Conservation (phyloP, 2,888 invertebrate species). For the Cecidostiba fungosa region DNA sequence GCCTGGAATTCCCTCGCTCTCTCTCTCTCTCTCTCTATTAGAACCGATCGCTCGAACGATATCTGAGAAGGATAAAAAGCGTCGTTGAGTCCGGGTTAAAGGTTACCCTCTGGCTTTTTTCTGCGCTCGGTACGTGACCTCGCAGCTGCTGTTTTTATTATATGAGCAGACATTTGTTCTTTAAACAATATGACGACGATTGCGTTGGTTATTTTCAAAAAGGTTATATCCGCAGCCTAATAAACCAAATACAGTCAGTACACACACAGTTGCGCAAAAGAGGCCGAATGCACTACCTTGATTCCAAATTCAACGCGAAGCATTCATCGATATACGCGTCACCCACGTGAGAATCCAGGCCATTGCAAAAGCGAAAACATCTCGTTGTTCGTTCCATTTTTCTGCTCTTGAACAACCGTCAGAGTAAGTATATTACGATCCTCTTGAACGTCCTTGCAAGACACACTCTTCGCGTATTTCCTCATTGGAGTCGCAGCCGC, state of each 20-base stretch:
- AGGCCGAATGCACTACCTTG: not conserved
- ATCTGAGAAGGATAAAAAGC: not conserved
- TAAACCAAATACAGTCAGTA: not conserved
- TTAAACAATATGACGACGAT: not conserved
- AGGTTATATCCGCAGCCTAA: not conserved
- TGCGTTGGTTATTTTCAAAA: not conserved
- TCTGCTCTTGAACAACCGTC: not conserved
- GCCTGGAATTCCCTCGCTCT: slow-evolving; percentile 29
- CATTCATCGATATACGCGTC: not conserved
- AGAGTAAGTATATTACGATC: not conserved
- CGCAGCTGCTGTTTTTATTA: not conserved
- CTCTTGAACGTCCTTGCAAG: slow-evolving; percentile 10
- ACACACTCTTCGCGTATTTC: not conserved
- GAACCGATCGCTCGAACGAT: not conserved
- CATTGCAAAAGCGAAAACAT: slow-evolving; percentile 35
- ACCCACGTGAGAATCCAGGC: slow-evolving; percentile 23
- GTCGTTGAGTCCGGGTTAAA: not conserved
- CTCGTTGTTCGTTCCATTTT: not conserved
- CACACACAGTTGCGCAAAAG: not conserved
- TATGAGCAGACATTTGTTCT: not conserved
- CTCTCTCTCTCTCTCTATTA: too few relatives aligned
- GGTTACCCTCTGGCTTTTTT: not conserved
- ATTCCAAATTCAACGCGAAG: slow-evolving; percentile 6
- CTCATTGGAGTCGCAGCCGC: not conserved
- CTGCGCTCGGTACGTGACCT: too few relatives aligned